Evolutionary conservation across 2,113 vertebrate genomes (phyloP).

Genomic region (Callocephalon fimbriatum): DNA sequence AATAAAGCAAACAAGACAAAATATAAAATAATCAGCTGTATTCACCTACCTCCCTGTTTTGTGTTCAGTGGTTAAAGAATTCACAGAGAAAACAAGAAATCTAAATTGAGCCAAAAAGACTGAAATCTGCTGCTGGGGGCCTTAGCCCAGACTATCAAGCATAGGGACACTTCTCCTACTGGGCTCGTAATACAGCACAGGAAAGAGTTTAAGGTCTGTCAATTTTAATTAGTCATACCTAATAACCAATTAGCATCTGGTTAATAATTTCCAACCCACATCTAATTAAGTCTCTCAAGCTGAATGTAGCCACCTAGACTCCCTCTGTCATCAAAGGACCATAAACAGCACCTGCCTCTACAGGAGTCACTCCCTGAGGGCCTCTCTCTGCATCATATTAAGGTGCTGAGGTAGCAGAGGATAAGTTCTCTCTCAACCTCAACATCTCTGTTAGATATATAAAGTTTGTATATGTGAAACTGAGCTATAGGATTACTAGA

Average conservation of each 20-base stretch:
- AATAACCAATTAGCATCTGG: not conserved
- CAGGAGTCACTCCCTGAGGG: not conserved
- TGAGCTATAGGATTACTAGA: not conserved
- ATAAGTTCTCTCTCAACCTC: not conserved
- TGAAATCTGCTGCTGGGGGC: rapidly evolving
- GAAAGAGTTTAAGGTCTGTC: not conserved
- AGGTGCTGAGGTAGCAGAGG: not conserved
- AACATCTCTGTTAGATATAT: not conserved
- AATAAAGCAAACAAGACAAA: not conserved
- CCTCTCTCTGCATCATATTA: not conserved
- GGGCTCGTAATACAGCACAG: rapidly evolving
- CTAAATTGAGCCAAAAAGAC: not conserved
- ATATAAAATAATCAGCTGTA: not conserved
- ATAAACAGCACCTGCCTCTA: no score
- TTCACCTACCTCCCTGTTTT: not conserved
- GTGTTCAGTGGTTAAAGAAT: not conserved
- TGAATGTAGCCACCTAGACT: not conserved
- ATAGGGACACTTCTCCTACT: rapidly evolving
- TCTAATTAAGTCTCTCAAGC: not conserved
- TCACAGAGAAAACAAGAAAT: not conserved
- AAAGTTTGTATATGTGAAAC: not conserved
- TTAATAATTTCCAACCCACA: not conserved
- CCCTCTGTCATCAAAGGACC: not conserved
- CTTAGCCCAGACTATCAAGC: not conserved
- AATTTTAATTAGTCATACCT: not conserved